A percentile compares a stretch with the other conserved stretches of the same genome.
phyloP scores from a whole-genome alignment of 2,888 invertebrate genomes.

The Tuta absoluta region DNA sequence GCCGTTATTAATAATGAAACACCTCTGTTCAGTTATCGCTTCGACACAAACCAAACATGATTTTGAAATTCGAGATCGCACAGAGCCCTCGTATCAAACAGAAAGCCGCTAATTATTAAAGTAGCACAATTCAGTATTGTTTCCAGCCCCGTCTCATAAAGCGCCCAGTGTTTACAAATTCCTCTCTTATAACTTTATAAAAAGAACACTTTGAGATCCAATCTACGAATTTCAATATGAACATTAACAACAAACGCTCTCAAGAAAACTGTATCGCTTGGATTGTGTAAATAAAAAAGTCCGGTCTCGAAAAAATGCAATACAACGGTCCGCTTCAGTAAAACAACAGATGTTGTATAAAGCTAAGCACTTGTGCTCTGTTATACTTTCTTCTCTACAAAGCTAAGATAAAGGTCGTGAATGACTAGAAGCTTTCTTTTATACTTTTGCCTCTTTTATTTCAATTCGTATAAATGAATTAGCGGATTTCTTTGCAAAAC shows the following conservation, averaged over 20 bases:
- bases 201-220: conserved; percentile 60
- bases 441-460: conserved; percentile 20
- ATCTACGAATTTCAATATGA: conserved; percentile 66
- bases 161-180: conserved; percentile 57
- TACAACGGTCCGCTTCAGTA: conserved; percentile 35
- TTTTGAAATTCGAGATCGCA: conserved; percentile 21
- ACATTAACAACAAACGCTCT: conserved; percentile 54
- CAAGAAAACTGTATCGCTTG: conserved; percentile 59
- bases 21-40: conserved; percentile 15
- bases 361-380: conserved; percentile 32
- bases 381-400: conserved; percentile 34
- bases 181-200: conserved; percentile 64
- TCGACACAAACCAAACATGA: conserved; percentile 16
- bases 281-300: conserved; percentile 66
- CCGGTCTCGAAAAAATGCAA: conserved; percentile 31
- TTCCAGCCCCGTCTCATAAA: conserved; percentile 61
- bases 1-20: not conserved
- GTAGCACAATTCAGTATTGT: conserved; percentile 68
- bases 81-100: conserved; percentile 56
- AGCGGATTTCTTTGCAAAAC: conserved; percentile 11
- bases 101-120: conserved; percentile 51
- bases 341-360: conserved; percentile 43
- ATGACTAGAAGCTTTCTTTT: conserved; percentile 21
- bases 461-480: not conserved
- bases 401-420: conserved; percentile 25